Conservation (phyloP, 2,888 invertebrate genomes). For the Aphodius granarius region DNA sequence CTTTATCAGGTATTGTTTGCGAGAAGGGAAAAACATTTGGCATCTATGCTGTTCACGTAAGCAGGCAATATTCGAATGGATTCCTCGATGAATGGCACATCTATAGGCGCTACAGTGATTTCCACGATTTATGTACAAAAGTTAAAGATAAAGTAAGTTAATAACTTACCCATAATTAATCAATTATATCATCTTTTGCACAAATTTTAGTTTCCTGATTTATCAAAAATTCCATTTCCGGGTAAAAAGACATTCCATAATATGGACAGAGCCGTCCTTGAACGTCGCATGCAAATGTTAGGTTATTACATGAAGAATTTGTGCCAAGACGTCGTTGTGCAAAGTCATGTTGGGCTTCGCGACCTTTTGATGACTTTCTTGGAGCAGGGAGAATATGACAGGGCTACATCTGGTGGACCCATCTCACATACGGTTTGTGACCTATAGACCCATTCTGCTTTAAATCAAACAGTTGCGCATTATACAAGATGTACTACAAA, state of each 20-base stretch:
- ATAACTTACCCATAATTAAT: background rate
- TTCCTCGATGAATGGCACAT: conserved; percentile 86
- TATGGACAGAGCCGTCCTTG: conserved; percentile 81
- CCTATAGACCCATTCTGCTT: background rate
- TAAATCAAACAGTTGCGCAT: too few relatives aligned
- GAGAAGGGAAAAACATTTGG: conserved; percentile 86
- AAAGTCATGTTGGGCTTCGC: conserved; percentile 64
- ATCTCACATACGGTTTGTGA: conserved; percentile 60
- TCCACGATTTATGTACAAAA: conserved; percentile 83
- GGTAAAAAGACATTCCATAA: conserved; percentile 95
- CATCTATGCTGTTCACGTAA: conserved; percentile 84
- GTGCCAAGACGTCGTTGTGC: conserved; percentile 62
- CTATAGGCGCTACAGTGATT: conserved; percentile 91
- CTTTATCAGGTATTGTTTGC: conserved; percentile 67
- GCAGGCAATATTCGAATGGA: conserved; percentile 66
- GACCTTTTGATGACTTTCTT: conserved; percentile 66
- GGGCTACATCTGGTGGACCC: conserved; percentile 62
- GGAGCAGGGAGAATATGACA: conserved; percentile 71
- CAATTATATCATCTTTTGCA: background rate
- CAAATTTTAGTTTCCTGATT: conserved; percentile 70
- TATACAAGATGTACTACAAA: too few relatives aligned
- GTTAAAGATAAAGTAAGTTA: conserved; percentile 69
- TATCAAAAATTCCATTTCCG: conserved; percentile 80
- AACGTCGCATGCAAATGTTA: conserved; percentile 78
- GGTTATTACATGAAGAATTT: conserved; percentile 79